Conservation (phyloP, 2,888 invertebrate genomes). For the Frankliniella fusca region DNA sequence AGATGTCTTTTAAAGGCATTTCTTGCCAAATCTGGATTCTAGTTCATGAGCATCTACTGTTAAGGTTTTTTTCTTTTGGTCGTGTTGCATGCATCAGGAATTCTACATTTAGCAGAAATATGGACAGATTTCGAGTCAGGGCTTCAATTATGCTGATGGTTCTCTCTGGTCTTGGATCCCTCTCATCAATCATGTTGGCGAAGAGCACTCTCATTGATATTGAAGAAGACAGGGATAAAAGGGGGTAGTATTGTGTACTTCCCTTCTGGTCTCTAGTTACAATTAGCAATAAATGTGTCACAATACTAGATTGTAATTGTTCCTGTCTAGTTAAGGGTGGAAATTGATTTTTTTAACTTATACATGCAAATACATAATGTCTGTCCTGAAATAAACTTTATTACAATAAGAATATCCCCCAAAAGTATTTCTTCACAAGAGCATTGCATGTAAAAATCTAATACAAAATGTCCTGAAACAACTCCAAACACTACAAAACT, state of each 20-base stretch:
- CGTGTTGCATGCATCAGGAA: not conserved
- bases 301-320: not conserved
- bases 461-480: not conserved
- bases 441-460: not conserved
- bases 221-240: not conserved
- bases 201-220: not conserved
- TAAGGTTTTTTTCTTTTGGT: not conserved
- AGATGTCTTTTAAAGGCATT: too few relatives aligned
- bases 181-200: not conserved
- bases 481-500: not conserved
- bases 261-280: not conserved
- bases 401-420: not conserved
- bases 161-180: not conserved
- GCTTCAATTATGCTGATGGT: not conserved
- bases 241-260: not conserved
- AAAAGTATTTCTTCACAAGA: not conserved
- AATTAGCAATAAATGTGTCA: not conserved
- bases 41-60: not conserved
- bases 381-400: not conserved
- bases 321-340: not conserved
- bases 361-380: not conserved
- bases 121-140: slow-evolving; percentile 1
- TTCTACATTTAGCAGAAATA: not conserved
- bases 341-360: not conserved
- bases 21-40: not conserved